A percentile compares a stretch with the other conserved stretches of the same genome.
These are phyloP conservation scores for Axea sp. DNA, from an alignment of 2,888 invertebrate genomes.

Conservation along the genomic window DNA sequence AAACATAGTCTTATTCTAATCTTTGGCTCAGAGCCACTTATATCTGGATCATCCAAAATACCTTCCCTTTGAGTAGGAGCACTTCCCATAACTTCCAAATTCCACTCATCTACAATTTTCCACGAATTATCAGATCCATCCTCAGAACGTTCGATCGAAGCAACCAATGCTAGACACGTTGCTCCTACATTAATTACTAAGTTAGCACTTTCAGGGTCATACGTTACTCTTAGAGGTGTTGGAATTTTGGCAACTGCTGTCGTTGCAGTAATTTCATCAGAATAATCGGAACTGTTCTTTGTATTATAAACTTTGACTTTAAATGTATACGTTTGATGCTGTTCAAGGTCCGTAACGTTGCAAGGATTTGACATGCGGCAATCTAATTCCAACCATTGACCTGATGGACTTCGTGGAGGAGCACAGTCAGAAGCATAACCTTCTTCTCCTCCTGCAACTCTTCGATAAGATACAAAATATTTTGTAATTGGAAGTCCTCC, in stretches of 20 bases:
- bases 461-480: conserved; percentile 90
- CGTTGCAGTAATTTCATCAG: conserved; percentile 89
- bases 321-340: conserved; percentile 92
- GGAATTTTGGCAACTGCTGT: conserved; percentile 93
- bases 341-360: conserved; percentile 91
- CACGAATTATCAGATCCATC: conserved; percentile 82
- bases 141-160: conserved; percentile 86
- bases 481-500: conserved; percentile 93
- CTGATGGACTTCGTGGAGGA: conserved; percentile 81
- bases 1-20: conserved; percentile 91
- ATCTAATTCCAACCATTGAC: conserved; percentile 90
- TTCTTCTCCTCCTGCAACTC: conserved; percentile 84
- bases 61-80: conserved; percentile 86
- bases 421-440: conserved; percentile 83
- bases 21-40: conserved; percentile 81
- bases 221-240: conserved; percentile 89
- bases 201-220: conserved; percentile 88
- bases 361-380: conserved; percentile 93
- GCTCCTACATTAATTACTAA: conserved; percentile 89
- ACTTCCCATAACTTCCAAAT: conserved; percentile 86
- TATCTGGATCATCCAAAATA: conserved; percentile 83
- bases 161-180: conserved; percentile 88
- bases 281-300: conserved; percentile 92
- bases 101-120: conserved; percentile 87
- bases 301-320: conserved; percentile 94